phyloP scores from a whole-genome alignment of 2,888 invertebrate genomes.

The Eupithecia exiguata region DNA sequence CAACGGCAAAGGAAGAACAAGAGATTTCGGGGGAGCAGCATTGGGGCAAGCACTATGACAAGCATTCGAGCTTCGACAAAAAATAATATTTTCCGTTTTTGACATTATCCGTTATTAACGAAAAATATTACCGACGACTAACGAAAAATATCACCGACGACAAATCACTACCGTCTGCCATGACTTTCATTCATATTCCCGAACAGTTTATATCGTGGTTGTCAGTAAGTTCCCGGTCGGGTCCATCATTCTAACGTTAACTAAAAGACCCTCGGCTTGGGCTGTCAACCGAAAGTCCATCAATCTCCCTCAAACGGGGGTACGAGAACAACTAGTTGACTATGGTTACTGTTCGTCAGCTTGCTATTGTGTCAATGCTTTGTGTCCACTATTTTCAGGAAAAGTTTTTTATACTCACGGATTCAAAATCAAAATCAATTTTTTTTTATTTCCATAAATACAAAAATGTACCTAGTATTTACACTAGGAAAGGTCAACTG shows the following conservation, averaged over 20 bases:
- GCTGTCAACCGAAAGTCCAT: slow-evolving; percentile 17
- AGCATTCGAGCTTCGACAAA: no score
- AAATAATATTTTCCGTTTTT: no score
- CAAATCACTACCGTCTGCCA: neutral
- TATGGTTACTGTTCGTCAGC: neutral
- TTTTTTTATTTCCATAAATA: no score
- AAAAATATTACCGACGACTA: no score
- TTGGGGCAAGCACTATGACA: no score
- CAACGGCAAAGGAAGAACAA: no score
- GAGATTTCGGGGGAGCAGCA: no score
- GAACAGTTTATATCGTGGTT: neutral
- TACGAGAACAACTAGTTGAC: slow-evolving; percentile 9
- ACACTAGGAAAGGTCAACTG: no score
- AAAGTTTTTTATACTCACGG: neutral
- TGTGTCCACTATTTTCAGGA: neutral
- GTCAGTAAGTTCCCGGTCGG: slow-evolving; percentile 8
- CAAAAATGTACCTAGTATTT: no score
- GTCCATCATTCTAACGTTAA: slow-evolving; percentile 15
- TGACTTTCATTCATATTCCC: neutral
- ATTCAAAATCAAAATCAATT: no score
- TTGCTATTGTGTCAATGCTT: neutral
- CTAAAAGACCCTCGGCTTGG: slow-evolving; percentile 12
- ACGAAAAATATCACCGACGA: neutral
- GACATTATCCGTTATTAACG: no score
- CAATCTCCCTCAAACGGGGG: slow-evolving; percentile 6